phyloP scores from a whole-genome alignment of 2,888 invertebrate species.

The Ichneumon xanthorius region DNA sequence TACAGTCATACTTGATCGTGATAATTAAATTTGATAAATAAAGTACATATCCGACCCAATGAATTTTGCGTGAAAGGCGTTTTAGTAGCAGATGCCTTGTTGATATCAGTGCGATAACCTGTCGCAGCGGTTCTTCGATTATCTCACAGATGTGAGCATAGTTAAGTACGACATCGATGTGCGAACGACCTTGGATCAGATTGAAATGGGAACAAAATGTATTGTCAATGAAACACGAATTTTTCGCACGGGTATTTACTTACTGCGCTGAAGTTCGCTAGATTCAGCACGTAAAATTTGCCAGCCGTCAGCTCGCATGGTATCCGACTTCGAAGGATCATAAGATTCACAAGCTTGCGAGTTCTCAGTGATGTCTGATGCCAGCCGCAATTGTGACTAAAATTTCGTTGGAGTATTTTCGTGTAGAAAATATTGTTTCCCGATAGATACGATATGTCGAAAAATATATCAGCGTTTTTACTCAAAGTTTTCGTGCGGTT shows the following conservation, averaged over 20 bases:
- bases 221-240: too few relatives aligned
- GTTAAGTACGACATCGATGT: conserved; percentile 69
- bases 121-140: neutral
- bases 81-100: too few relatives aligned
- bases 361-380: conserved; percentile 63
- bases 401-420: neutral
- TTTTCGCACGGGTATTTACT: neutral
- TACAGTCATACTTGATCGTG: too few relatives aligned
- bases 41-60: too few relatives aligned
- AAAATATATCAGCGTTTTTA: too few relatives aligned
- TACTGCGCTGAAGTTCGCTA: conserved; percentile 68
- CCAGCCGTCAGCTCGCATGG: conserved; percentile 68
- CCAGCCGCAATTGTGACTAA: conserved; percentile 65
- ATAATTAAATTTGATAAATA: too few relatives aligned
- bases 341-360: conserved; percentile 61
- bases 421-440: too few relatives aligned
- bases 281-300: conserved; percentile 63
- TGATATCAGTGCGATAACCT: too few relatives aligned
- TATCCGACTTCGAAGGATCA: conserved; percentile 66
- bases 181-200: conserved; percentile 63
- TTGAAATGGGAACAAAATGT: neutral
- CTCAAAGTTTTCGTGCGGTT: neutral
- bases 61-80: too few relatives aligned
- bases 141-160: conserved; percentile 65
- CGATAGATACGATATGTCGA: neutral